Evolutionary conservation across 1,140 invertebrate genomes (phyloP).

Genomic region (Penaeus japonicus): DNA sequence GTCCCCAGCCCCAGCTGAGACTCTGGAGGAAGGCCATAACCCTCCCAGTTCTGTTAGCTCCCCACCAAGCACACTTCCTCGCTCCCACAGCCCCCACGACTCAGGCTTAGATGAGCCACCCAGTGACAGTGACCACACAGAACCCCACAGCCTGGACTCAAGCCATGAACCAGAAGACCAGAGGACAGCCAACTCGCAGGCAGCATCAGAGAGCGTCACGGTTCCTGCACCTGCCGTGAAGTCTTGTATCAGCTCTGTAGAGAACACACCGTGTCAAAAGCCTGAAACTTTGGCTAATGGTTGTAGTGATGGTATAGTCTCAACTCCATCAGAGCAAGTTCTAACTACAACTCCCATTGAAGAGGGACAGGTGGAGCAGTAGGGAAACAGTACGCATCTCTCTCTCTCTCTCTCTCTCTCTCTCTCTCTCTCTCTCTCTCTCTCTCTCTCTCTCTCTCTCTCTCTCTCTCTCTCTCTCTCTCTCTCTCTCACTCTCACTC

Average conservation of each 20-base stretch:
- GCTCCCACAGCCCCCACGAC: conserved; percentile 51
- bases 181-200: not conserved
- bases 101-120: conserved; percentile 44
- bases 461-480: no score
- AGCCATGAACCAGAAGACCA: conserved; percentile 29
- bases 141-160: conserved; percentile 37
- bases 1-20: not conserved
- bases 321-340: no score
- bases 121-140: conserved; percentile 35
- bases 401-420: no score
- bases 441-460: no score
- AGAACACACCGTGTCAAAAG: no score
- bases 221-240: no score
- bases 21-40: conserved; percentile 26
- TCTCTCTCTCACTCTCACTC: no score
- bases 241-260: no score
- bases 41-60: conserved; percentile 48
- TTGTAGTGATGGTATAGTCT: not conserved
- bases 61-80: conserved; percentile 46
- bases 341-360: no score
- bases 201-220: not conserved
- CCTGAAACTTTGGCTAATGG: not conserved
- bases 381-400: no score
- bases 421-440: no score
- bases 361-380: no score